These are phyloP conservation scores for Perdita meconis DNA, from an alignment of 2,888 invertebrate genomes.

Conservation along the genomic window DNA sequence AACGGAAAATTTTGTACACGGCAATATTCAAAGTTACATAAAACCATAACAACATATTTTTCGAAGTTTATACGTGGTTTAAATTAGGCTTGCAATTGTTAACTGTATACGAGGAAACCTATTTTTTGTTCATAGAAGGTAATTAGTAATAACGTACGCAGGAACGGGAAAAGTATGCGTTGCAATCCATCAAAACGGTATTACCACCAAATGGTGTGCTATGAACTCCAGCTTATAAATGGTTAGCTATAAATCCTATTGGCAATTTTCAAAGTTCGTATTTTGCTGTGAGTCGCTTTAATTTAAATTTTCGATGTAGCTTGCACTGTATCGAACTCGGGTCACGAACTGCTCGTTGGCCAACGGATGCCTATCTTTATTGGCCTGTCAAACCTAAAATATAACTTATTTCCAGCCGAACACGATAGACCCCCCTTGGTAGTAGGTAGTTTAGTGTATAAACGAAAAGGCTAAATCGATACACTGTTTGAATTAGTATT, in stretches of 20 bases:
- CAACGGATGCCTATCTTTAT: conserved; percentile 15
- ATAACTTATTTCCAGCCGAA: conserved; percentile 24
- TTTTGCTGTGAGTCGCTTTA: background rate
- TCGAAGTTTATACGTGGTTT: too few relatives aligned
- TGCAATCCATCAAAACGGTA: too few relatives aligned
- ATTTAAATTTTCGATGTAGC: conserved; percentile 1
- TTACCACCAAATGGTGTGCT: too few relatives aligned
- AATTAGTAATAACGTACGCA: too few relatives aligned
- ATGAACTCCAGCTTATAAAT: background rate
- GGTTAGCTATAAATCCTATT: background rate
- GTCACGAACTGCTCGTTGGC: background rate
- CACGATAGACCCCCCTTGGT: background rate
- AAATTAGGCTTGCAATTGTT: too few relatives aligned
- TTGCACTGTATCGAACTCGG: background rate
- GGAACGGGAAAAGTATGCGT: too few relatives aligned
- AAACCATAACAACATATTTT: too few relatives aligned
- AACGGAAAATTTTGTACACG: too few relatives aligned
- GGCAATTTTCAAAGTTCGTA: background rate
- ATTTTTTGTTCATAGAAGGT: too few relatives aligned
- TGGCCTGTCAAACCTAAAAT: conserved; percentile 13
- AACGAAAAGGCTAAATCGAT: conserved; percentile 1
- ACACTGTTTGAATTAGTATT: background rate
- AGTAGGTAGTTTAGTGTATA: conserved; percentile 15
- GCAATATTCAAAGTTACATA: too few relatives aligned
- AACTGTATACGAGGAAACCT: too few relatives aligned